Base-by-base conservation (phyloP, 2,113 vertebrate species). In the Rhynchopsitta pachyrhyncha region DNA sequence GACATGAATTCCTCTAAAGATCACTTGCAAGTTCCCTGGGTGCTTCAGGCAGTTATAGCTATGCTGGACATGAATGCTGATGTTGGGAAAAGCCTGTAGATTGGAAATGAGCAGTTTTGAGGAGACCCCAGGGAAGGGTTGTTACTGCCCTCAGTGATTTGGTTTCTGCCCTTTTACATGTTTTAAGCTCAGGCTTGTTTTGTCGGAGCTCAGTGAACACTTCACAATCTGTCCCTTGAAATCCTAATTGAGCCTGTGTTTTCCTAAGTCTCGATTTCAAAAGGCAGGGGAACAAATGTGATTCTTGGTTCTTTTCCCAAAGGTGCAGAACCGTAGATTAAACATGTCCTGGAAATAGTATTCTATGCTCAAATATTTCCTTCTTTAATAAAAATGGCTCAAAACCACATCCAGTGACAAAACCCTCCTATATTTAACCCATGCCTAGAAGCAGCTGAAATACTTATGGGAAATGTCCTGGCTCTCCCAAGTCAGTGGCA, bases 271-370 rank as follows among this genome's bases (percentile, higher is more conserved):
- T 82, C 13, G 0, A 6, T 92, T 93, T 94, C 67, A 84, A 94
- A 93, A 29, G 17, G 20, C 41, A 93, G 37, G 49, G 18, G 49
- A 81, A 20, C 17, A 82, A 89, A 63, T 79, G 16, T 63, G 52
- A 50, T 89, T 91, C 49, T 91, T 84, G 67, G 29, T 77, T 94
- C 66, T 76, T 89, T 76, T 59, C 74, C 77, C 86, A 76, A 93
- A 92, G 67, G 83, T 77, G 63, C 4, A 3, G 37, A 91, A 73
- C 62, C 13, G 13, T 57, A 12, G 7, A 87, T 67, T 89, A 77
- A 87, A 80, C 28, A 4, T 80, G 68, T 89, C 77, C 63, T 93
- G 70, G 44, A 89, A 91, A 82, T 28, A 73, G 28, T 67, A 28
- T 19, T 89, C 92, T 44, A 73, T 39, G 42, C 29, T 91, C 49